These are phyloP conservation scores for Leptestheria dahalacensis DNA, from an alignment of 1,140 invertebrate genomes.

Conservation along the genomic window DNA sequence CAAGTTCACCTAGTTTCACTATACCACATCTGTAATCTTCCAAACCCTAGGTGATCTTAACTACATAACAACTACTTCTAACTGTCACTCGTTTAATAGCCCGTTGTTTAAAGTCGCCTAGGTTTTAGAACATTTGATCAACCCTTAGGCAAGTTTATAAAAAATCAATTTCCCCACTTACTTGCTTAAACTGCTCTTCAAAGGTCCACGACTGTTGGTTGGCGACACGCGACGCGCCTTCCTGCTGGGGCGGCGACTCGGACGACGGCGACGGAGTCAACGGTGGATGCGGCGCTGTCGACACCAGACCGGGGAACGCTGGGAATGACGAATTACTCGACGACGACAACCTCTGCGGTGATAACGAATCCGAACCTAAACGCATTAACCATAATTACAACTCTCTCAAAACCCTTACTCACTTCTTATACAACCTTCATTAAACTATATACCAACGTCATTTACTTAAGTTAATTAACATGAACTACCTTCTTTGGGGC, in stretches of 20 bases:
- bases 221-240: slow-evolving; percentile 36
- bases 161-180: slow-evolving; percentile 26
- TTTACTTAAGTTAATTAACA: no score
- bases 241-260: slow-evolving; percentile 36
- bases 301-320: neutral
- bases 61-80: no score
- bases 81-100: no score
- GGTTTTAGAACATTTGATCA: neutral
- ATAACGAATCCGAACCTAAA: neutral
- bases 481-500: neutral
- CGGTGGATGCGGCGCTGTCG: slow-evolving; percentile 4
- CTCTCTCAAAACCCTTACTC: no score
- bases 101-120: no score
- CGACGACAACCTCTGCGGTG: neutral
- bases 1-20: no score
- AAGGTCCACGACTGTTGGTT: slow-evolving; percentile 85
- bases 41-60: no score
- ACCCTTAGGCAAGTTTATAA: neutral
- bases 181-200: slow-evolving; percentile 97
- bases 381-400: no score
- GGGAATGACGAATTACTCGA: neutral
- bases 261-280: slow-evolving; percentile 27
- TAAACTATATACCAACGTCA: no score
- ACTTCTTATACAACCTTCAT: no score
- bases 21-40: no score